phyloP scores from a whole-genome alignment of 1,140 invertebrate genomes.

The Drosophila nigromelanica region DNA sequence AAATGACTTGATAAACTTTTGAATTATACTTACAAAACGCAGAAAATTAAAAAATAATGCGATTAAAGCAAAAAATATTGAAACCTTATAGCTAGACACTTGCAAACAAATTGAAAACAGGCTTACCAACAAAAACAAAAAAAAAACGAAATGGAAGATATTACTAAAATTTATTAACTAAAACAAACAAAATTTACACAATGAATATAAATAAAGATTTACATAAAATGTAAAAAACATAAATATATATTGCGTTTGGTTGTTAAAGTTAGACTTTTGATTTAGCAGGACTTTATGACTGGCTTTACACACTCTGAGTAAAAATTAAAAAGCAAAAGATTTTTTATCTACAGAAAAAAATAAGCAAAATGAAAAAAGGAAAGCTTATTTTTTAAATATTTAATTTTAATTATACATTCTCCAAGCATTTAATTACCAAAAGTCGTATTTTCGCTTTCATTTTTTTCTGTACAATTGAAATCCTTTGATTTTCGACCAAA shows the following conservation, averaged over 20 bases:
- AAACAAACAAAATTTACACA: constrained; percentile 76
- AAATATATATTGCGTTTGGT: neutral
- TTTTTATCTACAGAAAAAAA: no score
- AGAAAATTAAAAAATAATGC: constrained; percentile 24
- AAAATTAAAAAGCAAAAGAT: no score
- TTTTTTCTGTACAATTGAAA: neutral
- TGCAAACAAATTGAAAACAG: constrained; percentile 60
- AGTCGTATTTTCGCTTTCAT: no score
- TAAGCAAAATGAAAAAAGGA: no score
- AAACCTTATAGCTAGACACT: constrained; percentile 62
- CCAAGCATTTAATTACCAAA: no score
- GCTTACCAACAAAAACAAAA: constrained; percentile 43
- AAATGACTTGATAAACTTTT: constrained; percentile 47
- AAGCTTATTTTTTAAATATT: no score
- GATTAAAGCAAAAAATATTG: constrained; percentile 18
- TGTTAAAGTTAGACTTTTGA: neutral
- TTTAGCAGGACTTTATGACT: neutral
- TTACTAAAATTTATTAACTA: constrained; percentile 47
- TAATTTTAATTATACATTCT: no score
- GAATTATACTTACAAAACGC: constrained; percentile 30
- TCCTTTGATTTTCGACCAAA: neutral
- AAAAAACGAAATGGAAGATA: constrained; percentile 25
- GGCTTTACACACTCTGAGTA: neutral
- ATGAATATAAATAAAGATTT: constrained; percentile 74
- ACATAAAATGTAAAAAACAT: constrained; percentile 73